A percentile compares a stretch with the other conserved stretches of the same genome.
phyloP scores from a whole-genome alignment of 2,797 vertebrate species.

The Artibeus lituratus region DNA sequence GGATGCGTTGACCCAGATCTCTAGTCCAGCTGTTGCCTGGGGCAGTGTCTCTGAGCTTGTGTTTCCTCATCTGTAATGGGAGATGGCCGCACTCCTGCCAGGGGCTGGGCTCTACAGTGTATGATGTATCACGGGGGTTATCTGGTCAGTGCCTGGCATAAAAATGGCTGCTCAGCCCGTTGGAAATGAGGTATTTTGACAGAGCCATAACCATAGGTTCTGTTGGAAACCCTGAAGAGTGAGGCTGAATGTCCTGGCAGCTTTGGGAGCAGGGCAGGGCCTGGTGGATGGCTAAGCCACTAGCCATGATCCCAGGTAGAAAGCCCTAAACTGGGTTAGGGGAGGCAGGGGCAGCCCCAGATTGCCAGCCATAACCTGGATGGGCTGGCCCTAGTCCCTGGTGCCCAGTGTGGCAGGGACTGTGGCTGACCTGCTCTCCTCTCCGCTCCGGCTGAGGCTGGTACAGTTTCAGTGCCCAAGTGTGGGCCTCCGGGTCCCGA shows the following conservation, averaged over 20 bases:
- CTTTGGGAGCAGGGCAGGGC: neutral
- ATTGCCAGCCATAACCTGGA: neutral
- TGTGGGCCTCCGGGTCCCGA: neutral
- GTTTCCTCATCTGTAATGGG: neutral
- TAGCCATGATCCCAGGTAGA: neutral
- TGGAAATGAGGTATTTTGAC: slow-evolving; percentile 37
- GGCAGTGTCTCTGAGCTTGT: neutral
- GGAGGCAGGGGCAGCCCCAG: neutral
- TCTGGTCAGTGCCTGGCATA: neutral
- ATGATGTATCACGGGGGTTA: neutral
- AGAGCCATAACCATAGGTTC: neutral
- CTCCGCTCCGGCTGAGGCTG: neutral
- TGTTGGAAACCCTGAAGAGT: neutral
- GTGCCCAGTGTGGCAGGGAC: neutral
- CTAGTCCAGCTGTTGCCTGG: neutral
- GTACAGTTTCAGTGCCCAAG: neutral
- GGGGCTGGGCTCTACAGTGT: neutral
- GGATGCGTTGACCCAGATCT: no score
- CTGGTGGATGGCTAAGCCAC: neutral
- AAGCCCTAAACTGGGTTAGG: neutral
- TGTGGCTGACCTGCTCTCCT: neutral
- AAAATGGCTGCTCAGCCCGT: neutral
- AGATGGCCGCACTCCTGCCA: neutral
- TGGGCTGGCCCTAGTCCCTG: neutral
- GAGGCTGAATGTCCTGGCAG: neutral